Evolutionary conservation across 1,140 invertebrate species (phyloP).

Genomic region (Forficula auricularia): DNA sequence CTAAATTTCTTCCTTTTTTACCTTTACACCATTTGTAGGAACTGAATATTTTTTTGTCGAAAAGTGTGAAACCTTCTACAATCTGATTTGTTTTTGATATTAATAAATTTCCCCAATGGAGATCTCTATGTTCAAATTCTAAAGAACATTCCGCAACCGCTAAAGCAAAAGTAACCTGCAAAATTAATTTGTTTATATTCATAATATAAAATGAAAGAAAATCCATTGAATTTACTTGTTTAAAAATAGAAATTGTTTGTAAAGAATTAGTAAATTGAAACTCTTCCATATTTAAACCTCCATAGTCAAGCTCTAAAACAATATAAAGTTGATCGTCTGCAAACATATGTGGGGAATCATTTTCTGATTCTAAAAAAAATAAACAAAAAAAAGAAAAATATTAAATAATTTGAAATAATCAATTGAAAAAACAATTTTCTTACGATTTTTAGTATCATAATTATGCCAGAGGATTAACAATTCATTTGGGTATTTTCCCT

Average conservation of each 20-base stretch:
- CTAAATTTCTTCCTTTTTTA: too few species aligned
- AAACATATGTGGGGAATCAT: conserved; percentile 59
- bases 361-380: conserved; percentile 43
- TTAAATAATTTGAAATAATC: too few species aligned
- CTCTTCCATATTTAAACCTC: conserved; percentile 59
- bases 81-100: conserved; percentile 38
- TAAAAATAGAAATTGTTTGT: conserved; percentile 44
- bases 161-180: conserved; percentile 49
- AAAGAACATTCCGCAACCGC: conserved; percentile 64
- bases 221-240: conserved; percentile 59
- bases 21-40: conserved; percentile 33
- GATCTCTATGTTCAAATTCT: conserved; percentile 84
- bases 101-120: conserved; percentile 86
- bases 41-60: conserved; percentile 28
- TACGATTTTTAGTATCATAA: conserved; percentile 42
- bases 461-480: conserved; percentile 63
- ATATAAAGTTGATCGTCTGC: conserved; percentile 54
- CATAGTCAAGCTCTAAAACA: conserved; percentile 63
- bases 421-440: conserved; percentile 1
- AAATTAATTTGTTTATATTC: too few species aligned
- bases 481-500: conserved; percentile 52
- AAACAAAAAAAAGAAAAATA: conserved; percentile 13
- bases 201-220: too few species aligned
- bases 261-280: conserved; percentile 52
- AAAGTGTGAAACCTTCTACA: conserved; percentile 30